Evolutionary conservation across 2,113 vertebrate genomes (phyloP).

Genomic region (Crypturellus undulatus): DNA sequence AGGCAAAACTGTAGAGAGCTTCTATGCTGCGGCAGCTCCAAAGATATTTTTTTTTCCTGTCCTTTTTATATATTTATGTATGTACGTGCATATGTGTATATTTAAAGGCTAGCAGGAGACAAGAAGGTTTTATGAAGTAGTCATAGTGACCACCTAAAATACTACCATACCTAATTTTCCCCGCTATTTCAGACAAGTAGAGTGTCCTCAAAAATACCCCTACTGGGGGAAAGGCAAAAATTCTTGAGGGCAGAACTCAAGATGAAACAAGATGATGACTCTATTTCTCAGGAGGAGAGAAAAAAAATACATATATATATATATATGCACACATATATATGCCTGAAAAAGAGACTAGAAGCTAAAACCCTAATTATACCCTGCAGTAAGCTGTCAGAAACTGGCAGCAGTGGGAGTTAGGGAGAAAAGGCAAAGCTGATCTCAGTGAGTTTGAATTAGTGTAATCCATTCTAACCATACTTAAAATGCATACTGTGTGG

Average conservation of each 20-base stretch:
- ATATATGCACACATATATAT: neutral
- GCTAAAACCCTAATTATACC: constrained; percentile 67
- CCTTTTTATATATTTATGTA: neutral
- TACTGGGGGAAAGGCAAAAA: neutral
- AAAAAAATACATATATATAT: neutral
- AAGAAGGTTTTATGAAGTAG: neutral
- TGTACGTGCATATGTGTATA: neutral
- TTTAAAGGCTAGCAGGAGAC: constrained; percentile 15
- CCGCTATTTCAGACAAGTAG: neutral
- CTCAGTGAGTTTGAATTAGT: constrained; percentile 11
- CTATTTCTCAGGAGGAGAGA: neutral
- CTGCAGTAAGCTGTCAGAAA: constrained; percentile 69
- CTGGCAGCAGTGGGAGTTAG: constrained; percentile 53
- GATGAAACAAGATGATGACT: constrained; percentile 14
- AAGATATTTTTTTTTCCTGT: neutral
- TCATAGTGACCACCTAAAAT: neutral
- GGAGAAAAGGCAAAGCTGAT: constrained; percentile 57
- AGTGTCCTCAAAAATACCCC: neutral
- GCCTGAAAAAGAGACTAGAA: constrained; percentile 51
- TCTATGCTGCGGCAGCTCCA: neutral
- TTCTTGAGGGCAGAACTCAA: neutral
- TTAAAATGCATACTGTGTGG: constrained; percentile 58
- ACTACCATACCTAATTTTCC: neutral
- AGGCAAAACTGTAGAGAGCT: constrained; percentile 33
- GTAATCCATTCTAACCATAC: constrained; percentile 33